A percentile compares a stretch with the other conserved stretches of the same genome.
These are phyloP conservation scores for Platygyra sinensis DNA, from an alignment of 64 coral and sea anemone species.

Conservation along the genomic window DNA sequence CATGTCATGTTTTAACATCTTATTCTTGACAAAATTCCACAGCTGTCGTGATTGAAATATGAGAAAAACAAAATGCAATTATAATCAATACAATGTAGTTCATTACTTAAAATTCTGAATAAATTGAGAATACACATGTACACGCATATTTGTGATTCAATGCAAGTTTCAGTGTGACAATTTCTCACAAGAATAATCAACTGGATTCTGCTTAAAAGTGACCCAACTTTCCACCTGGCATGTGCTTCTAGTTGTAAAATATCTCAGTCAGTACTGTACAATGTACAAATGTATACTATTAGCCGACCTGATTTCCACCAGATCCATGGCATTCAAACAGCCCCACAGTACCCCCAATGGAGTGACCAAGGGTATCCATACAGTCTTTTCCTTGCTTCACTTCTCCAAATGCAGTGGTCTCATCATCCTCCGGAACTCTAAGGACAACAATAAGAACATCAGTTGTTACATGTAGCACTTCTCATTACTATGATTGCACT, in stretches of 20 bases:
- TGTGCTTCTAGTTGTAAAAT: no score
- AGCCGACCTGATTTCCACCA: slow-evolving; percentile 95
- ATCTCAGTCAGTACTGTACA: no score
- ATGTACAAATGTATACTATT: background rate
- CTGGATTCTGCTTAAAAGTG: no score
- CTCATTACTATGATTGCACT: no score
- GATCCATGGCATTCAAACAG: slow-evolving; percentile 92
- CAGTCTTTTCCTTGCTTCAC: slow-evolving; percentile 89
- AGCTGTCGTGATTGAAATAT: slow-evolving; percentile 20
- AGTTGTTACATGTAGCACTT: background rate
- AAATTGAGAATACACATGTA: no score
- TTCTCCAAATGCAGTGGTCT: slow-evolving; percentile 88
- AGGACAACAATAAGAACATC: background rate
- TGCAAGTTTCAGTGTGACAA: no score
- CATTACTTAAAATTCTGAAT: no score
- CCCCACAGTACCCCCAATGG: slow-evolving; percentile 63
- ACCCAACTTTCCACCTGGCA: no score
- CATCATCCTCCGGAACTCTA: slow-evolving; percentile 92
- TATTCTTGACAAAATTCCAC: slow-evolving; percentile 78
- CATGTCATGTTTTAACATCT: slow-evolving; percentile 86
- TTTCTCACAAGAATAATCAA: no score
- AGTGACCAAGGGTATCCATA: slow-evolving; percentile 88
- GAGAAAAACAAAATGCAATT: background rate
- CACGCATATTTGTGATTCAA: no score
- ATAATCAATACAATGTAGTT: no score